Conservation (phyloP, 1,140 invertebrate genomes). For the Phenacoccus solenopsis region DNA sequence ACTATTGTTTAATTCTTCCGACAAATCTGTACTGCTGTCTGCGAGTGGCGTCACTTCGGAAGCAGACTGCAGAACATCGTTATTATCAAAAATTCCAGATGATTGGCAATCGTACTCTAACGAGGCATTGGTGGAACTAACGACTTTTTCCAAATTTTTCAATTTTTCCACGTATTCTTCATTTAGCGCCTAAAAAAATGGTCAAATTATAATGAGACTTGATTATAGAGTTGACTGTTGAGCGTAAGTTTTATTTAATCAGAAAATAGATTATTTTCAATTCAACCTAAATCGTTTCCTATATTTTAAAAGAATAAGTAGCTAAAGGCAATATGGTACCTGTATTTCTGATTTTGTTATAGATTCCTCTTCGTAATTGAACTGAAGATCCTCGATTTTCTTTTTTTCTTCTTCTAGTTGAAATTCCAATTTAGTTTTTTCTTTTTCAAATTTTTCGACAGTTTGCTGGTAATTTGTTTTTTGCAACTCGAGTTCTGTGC, state of each 20-base stretch:
- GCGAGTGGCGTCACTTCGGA: neutral
- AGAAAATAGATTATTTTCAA: too few relatives aligned
- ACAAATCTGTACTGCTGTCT: neutral
- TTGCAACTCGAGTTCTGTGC: neutral
- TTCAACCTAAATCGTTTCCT: too few relatives aligned
- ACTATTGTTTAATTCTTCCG: neutral
- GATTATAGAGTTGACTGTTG: too few relatives aligned
- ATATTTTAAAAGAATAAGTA: too few relatives aligned
- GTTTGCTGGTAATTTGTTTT: conserved; percentile 28
- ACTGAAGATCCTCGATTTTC: conserved; percentile 83
- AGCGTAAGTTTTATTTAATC: too few relatives aligned
- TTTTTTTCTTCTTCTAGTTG: conserved; percentile 73
- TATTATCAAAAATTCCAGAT: neutral
- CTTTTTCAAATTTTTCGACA: conserved; percentile 39
- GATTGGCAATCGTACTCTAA: neutral
- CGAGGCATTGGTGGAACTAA: neutral
- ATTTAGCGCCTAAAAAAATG: neutral
- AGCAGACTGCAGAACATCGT: neutral
- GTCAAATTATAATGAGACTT: too few relatives aligned
- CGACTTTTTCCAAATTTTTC: neutral
- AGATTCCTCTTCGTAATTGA: conserved; percentile 79
- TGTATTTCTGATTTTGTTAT: conserved; percentile 65
- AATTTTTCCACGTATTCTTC: conserved; percentile 6
- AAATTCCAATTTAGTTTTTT: conserved; percentile 48
- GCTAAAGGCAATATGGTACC: conserved; percentile 39